Evolutionary conservation across 2,113 vertebrate genomes (phyloP).

Genomic region (Ornithorhynchus anatinus): DNA sequence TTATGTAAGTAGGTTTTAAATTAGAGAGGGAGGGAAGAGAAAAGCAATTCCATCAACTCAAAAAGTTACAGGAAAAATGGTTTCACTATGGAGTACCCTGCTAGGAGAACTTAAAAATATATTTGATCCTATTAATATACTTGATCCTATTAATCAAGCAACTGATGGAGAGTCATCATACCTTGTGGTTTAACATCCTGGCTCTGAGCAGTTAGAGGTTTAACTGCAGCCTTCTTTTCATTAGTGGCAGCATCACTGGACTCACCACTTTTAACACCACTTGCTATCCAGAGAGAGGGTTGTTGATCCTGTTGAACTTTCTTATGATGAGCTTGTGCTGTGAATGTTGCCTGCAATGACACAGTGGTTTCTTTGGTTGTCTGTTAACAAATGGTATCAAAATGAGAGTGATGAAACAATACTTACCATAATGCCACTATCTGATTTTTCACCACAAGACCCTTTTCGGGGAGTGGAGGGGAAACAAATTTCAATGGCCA

Average conservation of each 20-base stretch:
- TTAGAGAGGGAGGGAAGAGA: too few relatives aligned
- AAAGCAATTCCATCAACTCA: too few relatives aligned
- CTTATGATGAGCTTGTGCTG: background rate
- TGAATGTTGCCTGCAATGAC: constrained; percentile 39
- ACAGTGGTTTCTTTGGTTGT: constrained; percentile 57
- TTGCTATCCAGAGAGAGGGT: constrained; percentile 38
- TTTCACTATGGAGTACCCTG: too few relatives aligned
- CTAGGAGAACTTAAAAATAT: too few relatives aligned
- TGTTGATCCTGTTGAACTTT: constrained; percentile 56
- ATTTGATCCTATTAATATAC: too few relatives aligned
- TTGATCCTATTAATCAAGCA: too few relatives aligned
- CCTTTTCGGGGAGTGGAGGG: too few relatives aligned
- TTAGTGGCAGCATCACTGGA: constrained; percentile 40
- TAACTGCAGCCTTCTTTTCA: background rate
- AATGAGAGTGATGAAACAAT: background rate
- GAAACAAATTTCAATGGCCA: too few relatives aligned
- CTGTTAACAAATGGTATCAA: background rate
- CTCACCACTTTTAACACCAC: constrained; percentile 61
- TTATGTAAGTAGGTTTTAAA: too few relatives aligned
- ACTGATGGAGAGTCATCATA: constrained; percentile 40
- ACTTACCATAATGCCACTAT: too few relatives aligned
- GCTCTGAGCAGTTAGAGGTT: background rate
- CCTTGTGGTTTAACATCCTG: constrained; percentile 38
- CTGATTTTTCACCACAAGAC: too few relatives aligned
- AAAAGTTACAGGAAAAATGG: too few relatives aligned